Conservation (phyloP, 2,113 vertebrate genomes). For the Oreocharis arfaki region DNA sequence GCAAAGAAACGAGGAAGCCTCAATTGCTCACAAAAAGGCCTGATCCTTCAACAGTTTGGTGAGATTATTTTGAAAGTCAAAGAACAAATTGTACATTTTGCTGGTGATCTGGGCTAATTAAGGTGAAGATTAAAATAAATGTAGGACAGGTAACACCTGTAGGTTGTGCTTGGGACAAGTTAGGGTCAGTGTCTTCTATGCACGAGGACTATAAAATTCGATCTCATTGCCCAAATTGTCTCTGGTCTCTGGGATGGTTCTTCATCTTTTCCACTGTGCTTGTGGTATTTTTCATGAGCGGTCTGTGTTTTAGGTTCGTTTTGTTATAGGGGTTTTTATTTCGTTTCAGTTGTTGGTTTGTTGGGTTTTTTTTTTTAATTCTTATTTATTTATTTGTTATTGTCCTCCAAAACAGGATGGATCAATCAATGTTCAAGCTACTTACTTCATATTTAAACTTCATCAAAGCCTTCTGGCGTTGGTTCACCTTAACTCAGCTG, state of each 20-base stretch:
- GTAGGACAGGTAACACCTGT: not conserved
- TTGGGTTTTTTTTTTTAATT: not conserved
- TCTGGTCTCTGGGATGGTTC: not conserved
- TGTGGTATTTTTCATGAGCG: not conserved
- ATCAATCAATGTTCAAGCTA: not conserved
- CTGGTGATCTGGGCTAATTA: not conserved
- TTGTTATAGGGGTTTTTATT: not conserved
- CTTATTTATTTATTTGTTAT: not conserved
- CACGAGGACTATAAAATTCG: not conserved
- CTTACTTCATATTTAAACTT: not conserved
- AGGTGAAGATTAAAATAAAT: not conserved
- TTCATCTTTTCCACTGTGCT: not conserved
- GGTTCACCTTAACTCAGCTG: not conserved
- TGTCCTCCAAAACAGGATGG: not conserved
- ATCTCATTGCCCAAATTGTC: not conserved
- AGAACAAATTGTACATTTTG: not conserved
- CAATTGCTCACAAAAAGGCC: not conserved
- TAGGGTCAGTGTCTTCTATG: not conserved
- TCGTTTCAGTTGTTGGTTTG: not conserved
- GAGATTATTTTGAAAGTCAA: no score
- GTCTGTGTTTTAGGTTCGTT: not conserved
- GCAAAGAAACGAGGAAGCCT: rapidly evolving
- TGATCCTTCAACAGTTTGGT: not conserved
- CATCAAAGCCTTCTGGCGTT: not conserved
- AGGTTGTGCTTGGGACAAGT: not conserved